Conservation (phyloP, 1,140 invertebrate genomes). For the Drosophila fuyamai region DNA sequence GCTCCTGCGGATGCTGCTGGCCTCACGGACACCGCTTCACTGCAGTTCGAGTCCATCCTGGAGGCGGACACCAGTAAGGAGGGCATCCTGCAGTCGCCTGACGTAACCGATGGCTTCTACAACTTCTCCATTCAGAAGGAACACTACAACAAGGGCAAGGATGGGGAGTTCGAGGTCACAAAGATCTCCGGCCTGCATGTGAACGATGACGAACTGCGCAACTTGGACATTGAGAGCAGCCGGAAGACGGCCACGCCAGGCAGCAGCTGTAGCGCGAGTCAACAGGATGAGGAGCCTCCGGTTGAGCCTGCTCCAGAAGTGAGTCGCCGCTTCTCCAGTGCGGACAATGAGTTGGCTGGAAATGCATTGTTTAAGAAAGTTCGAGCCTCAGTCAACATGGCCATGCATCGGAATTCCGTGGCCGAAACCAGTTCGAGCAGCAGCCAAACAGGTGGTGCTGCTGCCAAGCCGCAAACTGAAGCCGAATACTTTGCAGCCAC, state of each 20-base stretch:
- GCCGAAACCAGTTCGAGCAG: conserved; percentile 16
- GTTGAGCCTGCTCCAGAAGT: conserved; percentile 23
- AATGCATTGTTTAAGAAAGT: conserved; percentile 84
- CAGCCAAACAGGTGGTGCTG: conserved; percentile 4
- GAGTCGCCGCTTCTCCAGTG: conserved; percentile 36
- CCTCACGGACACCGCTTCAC: conserved; percentile 75
- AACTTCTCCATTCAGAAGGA: conserved; percentile 83
- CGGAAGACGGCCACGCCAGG: conserved; percentile 40
- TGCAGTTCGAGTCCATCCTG: conserved; percentile 82
- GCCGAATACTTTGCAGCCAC: conserved; percentile 75
- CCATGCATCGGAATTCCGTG: conserved; percentile 59
- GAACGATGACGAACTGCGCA: conserved; percentile 77
- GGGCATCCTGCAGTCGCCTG: conserved; percentile 67
- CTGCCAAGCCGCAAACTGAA: conserved; percentile 64
- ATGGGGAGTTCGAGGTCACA: conserved; percentile 58
- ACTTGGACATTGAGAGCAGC: conserved; percentile 69
- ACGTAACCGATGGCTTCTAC: conserved; percentile 83
- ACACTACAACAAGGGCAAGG: conserved; percentile 79
- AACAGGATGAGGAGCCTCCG: conserved; percentile 7
- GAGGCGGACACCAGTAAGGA: conserved; percentile 73
- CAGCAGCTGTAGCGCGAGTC: conserved; percentile 19
- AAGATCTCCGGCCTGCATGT: conserved; percentile 72
- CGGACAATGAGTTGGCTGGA: conserved; percentile 78
- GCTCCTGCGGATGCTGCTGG: conserved; percentile 69
- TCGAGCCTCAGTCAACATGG: conserved; percentile 75